These are phyloP conservation scores for Burhinus bistriatus DNA, from an alignment of 2,113 vertebrate genomes.

Conservation along the genomic window DNA sequence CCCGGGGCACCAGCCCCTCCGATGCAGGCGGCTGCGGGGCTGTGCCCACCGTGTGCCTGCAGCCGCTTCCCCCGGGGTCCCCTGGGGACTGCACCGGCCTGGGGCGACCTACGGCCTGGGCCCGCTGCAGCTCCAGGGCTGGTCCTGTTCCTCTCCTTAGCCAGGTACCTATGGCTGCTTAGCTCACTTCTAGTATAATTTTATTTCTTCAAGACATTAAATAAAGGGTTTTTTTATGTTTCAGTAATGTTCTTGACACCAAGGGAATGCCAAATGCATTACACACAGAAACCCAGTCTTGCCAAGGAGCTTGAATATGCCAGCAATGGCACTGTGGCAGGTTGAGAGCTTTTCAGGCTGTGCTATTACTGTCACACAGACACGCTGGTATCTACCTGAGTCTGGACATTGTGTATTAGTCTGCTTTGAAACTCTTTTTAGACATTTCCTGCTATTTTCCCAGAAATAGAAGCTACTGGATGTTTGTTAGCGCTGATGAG, in stretches of 20 bases:
- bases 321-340: too few relatives aligned
- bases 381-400: not conserved
- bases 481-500: not conserved
- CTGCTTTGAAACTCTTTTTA: not conserved
- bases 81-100: too few relatives aligned
- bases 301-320: not conserved
- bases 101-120: fast-evolving
- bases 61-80: fast-evolving
- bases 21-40: fast-evolving
- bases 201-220: not conserved
- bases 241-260: not conserved
- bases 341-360: not conserved
- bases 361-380: not conserved
- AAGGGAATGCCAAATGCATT: not conserved
- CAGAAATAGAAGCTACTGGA: not conserved
- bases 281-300: not conserved
- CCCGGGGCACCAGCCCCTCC: too few relatives aligned
- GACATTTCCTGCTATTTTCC: not conserved
- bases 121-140: too few relatives aligned
- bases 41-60: fast-evolving
- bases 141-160: not conserved
- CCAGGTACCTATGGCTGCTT: not conserved
- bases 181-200: not conserved
- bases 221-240: not conserved
- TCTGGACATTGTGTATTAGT: not conserved